Conservation (phyloP, 2,797 vertebrate genomes). For the Pogonophryne albipinna region DNA sequence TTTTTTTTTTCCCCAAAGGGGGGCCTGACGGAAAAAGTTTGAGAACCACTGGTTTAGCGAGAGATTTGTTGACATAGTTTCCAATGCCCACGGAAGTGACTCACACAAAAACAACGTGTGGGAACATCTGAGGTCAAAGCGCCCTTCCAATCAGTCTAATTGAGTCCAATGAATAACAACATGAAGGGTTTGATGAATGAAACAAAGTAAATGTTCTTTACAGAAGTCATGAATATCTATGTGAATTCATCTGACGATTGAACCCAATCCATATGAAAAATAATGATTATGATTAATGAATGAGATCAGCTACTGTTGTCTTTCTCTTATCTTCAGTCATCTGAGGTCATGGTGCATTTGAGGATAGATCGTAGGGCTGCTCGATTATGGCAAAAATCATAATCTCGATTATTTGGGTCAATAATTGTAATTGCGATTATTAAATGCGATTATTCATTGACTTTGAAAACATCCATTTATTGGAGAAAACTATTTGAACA, state of each 20-base stretch:
- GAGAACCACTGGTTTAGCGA: too few species aligned
- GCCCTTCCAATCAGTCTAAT: constrained; percentile 42
- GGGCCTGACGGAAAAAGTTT: too few species aligned
- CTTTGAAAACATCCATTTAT: too few species aligned
- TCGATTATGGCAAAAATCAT: too few species aligned
- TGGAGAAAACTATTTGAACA: too few species aligned
- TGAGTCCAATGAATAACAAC: constrained; percentile 32
- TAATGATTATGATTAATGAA: background rate
- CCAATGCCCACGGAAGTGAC: constrained; percentile 10
- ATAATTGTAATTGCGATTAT: too few species aligned
- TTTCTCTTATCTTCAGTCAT: constrained; percentile 5
- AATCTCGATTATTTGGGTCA: too few species aligned
- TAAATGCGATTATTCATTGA: too few species aligned
- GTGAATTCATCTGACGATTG: background rate
- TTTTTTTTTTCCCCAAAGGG: too few species aligned
- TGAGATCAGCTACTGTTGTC: background rate
- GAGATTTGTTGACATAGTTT: constrained; percentile 2
- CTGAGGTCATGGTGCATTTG: constrained; percentile 13
- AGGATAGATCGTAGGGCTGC: too few species aligned
- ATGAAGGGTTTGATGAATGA: constrained; percentile 8
- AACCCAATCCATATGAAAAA: constrained; percentile 12
- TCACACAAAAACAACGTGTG: background rate
- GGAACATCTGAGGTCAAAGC: constrained; percentile 42
- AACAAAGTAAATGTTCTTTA: constrained; percentile 2
- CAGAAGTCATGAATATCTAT: constrained; percentile 27